Percentiles rank a stretch among this genome's conserved stretches.
These are phyloP conservation scores for Vulpes vulpes DNA, from an alignment of 2,113 vertebrate genomes.

Conservation along the genomic window DNA sequence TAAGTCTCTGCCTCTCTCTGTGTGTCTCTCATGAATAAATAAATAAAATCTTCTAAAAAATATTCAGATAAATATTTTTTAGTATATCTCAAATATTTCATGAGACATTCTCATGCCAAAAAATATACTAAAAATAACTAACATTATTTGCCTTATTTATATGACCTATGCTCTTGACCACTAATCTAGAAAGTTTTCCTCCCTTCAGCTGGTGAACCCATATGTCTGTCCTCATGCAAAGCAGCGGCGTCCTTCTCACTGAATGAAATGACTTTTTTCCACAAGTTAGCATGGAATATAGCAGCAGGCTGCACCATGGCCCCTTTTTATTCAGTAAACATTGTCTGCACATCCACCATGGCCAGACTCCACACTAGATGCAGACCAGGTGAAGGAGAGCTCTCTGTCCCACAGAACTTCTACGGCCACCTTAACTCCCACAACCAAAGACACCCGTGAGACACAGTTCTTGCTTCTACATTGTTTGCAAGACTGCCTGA, in stretches of 20 bases:
- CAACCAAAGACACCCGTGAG: background rate
- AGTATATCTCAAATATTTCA: background rate
- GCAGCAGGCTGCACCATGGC: background rate
- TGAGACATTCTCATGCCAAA: background rate
- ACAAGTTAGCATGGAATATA: background rate
- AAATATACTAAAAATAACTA: background rate
- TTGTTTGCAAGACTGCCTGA: background rate
- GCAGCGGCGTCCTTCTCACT: background rate
- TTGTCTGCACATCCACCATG: background rate
- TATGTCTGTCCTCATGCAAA: background rate
- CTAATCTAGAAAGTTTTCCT: background rate
- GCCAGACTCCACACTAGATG: accelerated
- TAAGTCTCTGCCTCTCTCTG: too few relatives aligned
- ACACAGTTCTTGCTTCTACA: background rate
- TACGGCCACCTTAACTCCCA: background rate
- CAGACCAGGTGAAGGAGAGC: accelerated
- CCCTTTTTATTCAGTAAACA: background rate
- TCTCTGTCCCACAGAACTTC: background rate
- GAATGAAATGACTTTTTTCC: background rate
- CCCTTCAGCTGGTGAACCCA: background rate
- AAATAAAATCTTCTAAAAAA: too few relatives aligned
- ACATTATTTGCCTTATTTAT: background rate
- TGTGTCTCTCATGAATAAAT: too few relatives aligned
- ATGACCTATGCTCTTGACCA: background rate
- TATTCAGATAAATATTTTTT: background rate